phyloP scores from a whole-genome alignment of 2,797 vertebrate species.

The Sternotherus odoratus region DNA sequence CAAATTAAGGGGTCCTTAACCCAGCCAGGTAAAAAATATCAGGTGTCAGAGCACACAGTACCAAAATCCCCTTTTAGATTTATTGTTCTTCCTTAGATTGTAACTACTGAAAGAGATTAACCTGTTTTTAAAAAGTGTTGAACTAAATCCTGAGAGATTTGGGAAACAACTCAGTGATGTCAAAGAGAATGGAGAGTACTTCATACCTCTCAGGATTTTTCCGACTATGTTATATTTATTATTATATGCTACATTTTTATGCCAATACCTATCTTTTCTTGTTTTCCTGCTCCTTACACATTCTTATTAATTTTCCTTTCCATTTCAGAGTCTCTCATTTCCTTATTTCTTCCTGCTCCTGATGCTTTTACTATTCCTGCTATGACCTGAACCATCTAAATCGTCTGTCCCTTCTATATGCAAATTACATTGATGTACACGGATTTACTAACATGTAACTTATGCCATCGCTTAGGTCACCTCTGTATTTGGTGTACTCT shows the following conservation, averaged over 20 bases:
- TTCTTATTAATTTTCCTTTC: not conserved
- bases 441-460: not conserved
- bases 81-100: not conserved
- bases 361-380: not conserved
- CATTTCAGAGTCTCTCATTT: not conserved
- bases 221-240: not conserved
- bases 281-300: not conserved
- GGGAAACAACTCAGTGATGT: not conserved
- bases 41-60: not conserved
- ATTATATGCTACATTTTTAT: not conserved
- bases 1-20: not conserved
- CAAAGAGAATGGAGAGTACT: not conserved
- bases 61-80: not conserved
- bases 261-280: not conserved
- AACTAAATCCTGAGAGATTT: not conserved
- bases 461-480: not conserved
- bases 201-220: not conserved
- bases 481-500: rapidly evolving
- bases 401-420: not conserved
- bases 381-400: not conserved
- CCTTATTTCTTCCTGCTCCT: not conserved
- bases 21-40: not conserved
- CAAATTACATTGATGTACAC: not conserved
- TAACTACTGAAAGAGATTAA: not conserved
- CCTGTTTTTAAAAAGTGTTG: not conserved